Evolutionary conservation across 2,888 invertebrate species (phyloP).

Genomic region (Plutella xylostella): DNA sequence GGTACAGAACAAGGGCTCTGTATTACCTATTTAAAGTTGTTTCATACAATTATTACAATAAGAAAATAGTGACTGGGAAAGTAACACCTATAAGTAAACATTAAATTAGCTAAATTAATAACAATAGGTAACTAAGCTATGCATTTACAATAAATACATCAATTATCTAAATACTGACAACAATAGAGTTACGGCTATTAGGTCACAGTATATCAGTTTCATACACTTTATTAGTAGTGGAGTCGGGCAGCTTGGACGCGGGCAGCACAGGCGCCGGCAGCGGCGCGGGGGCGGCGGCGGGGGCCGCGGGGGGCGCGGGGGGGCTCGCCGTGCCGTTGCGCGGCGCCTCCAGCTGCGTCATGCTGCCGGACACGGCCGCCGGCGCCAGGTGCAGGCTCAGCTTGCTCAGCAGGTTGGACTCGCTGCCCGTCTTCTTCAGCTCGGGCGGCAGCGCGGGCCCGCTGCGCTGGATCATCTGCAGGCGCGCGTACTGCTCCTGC

Average conservation of each 20-base stretch:
- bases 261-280: slow-evolving; percentile 22
- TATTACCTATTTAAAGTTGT: too few relatives aligned
- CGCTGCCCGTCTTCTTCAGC: slow-evolving; percentile 89
- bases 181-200: background rate
- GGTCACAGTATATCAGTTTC: slow-evolving; percentile 95
- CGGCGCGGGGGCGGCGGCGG: slow-evolving; percentile 17
- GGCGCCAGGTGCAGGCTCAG: slow-evolving; percentile 79
- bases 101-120: background rate
- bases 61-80: background rate
- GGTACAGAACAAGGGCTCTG: too few relatives aligned
- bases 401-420: slow-evolving; percentile 86
- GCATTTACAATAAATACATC: too few relatives aligned
- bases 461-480: slow-evolving; percentile 88
- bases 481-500: slow-evolving; percentile 90
- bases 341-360: slow-evolving; percentile 39
- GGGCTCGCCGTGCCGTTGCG: slow-evolving; percentile 16
- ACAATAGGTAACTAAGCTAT: background rate
- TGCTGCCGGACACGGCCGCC: slow-evolving; percentile 46
- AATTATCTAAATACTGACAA: too few relatives aligned
- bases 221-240: slow-evolving; percentile 85
- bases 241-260: slow-evolving; percentile 25
- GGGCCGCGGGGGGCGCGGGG: slow-evolving; percentile 14
- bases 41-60: slow-evolving; percentile 21
- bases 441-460: slow-evolving; percentile 75
- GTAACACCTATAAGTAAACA: background rate